These are phyloP conservation scores for Gallinago solitaria DNA, from an alignment of 2,797 vertebrate species.

Conservation along the genomic window DNA sequence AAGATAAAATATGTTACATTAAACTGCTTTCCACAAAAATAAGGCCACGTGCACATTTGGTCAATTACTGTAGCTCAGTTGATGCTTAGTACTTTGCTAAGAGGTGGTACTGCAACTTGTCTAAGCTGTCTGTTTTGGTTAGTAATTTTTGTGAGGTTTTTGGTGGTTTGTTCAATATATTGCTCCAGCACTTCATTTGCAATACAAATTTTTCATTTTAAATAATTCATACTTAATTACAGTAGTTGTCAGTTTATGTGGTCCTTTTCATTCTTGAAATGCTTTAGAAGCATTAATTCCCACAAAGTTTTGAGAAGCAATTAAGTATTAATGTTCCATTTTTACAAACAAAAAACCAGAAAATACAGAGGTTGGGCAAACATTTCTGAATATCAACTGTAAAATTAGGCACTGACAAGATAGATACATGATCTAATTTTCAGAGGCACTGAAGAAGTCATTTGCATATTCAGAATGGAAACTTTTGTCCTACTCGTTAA, in stretches of 20 bases:
- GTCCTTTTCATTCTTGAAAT: constrained; percentile 71
- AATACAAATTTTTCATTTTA: constrained; percentile 65
- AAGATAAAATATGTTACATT: neutral
- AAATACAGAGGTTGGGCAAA: constrained; percentile 68
- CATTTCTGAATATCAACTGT: constrained; percentile 64
- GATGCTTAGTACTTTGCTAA: constrained; percentile 17
- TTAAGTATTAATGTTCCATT: constrained; percentile 66
- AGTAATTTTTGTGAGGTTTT: constrained; percentile 55
- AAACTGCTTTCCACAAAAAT: neutral
- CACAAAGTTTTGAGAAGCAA: constrained; percentile 68
- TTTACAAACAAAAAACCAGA: constrained; percentile 61
- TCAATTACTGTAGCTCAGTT: neutral
- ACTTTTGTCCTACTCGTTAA: constrained; percentile 47
- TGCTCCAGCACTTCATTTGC: constrained; percentile 57
- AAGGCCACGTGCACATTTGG: neutral
- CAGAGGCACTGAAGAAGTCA: constrained; percentile 48
- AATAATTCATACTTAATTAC: constrained; percentile 68
- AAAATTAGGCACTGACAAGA: constrained; percentile 66
- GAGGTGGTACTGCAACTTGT: constrained; percentile 32
- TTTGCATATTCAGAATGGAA: constrained; percentile 63
- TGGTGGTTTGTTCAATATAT: constrained; percentile 55
- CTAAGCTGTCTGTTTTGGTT: constrained; percentile 49
- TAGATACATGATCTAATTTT: constrained; percentile 59
- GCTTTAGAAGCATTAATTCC: constrained; percentile 69
- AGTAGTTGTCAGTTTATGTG: constrained; percentile 65